A percentile compares a stretch with the other conserved stretches of the same genome.
These are phyloP conservation scores for Promerops cafer DNA, from an alignment of 2,113 vertebrate genomes.

Conservation along the genomic window DNA sequence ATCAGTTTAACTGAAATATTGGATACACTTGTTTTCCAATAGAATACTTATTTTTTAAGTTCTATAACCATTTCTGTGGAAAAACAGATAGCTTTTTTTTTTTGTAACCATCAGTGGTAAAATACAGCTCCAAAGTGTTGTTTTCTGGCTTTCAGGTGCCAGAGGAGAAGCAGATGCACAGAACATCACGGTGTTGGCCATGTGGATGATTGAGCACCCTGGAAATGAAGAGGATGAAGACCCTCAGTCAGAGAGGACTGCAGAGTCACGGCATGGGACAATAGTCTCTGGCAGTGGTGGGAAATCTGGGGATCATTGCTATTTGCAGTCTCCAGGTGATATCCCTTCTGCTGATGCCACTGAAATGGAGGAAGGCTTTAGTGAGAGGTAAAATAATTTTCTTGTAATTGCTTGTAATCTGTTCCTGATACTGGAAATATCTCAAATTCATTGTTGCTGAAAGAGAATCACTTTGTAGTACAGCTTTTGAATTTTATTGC, in stretches of 20 bases:
- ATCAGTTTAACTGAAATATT: neutral
- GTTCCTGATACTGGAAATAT: neutral
- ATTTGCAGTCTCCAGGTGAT: slow-evolving; percentile 85
- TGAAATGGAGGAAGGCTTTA: slow-evolving; percentile 94
- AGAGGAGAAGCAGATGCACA: slow-evolving; percentile 94
- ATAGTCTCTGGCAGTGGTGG: slow-evolving; percentile 68
- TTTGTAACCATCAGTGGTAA: neutral
- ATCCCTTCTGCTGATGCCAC: slow-evolving; percentile 84
- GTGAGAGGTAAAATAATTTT: slow-evolving; percentile 79
- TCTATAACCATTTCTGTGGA: neutral
- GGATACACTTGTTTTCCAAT: neutral
- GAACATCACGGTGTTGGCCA: slow-evolving; percentile 95
- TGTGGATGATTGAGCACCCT: slow-evolving; percentile 99
- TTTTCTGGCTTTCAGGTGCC: slow-evolving; percentile 74
- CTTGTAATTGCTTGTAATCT: neutral
- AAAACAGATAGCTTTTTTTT: neutral
- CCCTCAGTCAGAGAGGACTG: slow-evolving; percentile 67
- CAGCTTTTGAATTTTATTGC: neutral
- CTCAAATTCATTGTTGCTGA: neutral
- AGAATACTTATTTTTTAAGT: neutral
- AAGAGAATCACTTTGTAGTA: neutral
- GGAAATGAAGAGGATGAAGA: slow-evolving; percentile 88
- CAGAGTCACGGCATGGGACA: slow-evolving; percentile 74
- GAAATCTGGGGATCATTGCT: slow-evolving; percentile 84
- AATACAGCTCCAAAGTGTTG: neutral